A percentile compares a stretch with the other conserved stretches of the same genome.
phyloP scores from a whole-genome alignment of 2,113 vertebrate species.

The Chloropsis hardwickii region DNA sequence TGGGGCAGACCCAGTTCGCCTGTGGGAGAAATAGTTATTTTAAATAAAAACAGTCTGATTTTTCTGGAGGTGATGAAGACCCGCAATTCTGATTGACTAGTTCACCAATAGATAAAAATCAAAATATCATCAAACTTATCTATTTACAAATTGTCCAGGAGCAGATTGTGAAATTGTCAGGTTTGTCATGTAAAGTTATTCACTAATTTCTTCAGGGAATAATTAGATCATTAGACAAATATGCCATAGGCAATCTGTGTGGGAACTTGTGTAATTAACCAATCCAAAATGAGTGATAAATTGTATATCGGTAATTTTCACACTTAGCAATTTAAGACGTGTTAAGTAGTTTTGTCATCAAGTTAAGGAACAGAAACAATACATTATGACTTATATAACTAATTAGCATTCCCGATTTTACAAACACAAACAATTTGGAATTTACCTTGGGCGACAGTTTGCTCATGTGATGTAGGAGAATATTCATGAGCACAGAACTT shows the following conservation, averaged over 20 bases:
- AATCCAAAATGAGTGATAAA: slow-evolving; percentile 70
- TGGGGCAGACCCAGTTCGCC: slow-evolving; percentile 64
- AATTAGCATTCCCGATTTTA: slow-evolving; percentile 63
- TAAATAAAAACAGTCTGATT: slow-evolving; percentile 54
- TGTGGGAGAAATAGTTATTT: slow-evolving; percentile 56
- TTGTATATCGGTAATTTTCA: slow-evolving; percentile 65
- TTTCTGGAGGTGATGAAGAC: slow-evolving; percentile 60
- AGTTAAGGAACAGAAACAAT: slow-evolving; percentile 61
- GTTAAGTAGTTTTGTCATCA: slow-evolving; percentile 66
- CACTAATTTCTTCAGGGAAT: slow-evolving; percentile 68
- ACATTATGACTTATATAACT: slow-evolving; percentile 65
- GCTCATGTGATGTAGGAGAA: slow-evolving; percentile 65
- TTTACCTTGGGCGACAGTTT: slow-evolving; percentile 64
- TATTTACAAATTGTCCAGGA: slow-evolving; percentile 65
- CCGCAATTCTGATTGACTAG: slow-evolving; percentile 65
- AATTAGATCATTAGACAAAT: slow-evolving; percentile 63
- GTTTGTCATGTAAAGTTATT: slow-evolving; percentile 68
- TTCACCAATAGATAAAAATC: slow-evolving; percentile 67
- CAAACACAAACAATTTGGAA: slow-evolving; percentile 67
- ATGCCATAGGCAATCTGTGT: slow-evolving; percentile 66
- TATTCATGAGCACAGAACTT: slow-evolving; percentile 65
- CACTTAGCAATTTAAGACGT: slow-evolving; percentile 61
- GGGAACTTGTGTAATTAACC: slow-evolving; percentile 67
- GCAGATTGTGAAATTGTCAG: slow-evolving; percentile 65
- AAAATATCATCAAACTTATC: slow-evolving; percentile 68